These are phyloP conservation scores for Rhodinocichla rosea DNA, from an alignment of 2,113 vertebrate genomes.

Conservation along the genomic window DNA sequence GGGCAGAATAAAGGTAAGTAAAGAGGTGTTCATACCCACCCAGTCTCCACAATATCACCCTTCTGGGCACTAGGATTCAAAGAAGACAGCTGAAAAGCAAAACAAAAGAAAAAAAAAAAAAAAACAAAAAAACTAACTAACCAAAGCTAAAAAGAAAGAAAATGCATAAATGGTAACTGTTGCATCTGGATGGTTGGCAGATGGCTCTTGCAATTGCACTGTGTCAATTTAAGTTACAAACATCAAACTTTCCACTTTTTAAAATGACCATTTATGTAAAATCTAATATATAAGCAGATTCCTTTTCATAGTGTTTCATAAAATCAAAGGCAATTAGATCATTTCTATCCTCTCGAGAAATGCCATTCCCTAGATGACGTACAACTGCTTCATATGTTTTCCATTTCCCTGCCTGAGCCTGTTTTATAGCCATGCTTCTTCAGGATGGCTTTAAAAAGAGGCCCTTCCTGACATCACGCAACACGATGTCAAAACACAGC, in stretches of 20 bases:
- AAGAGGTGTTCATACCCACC: background rate
- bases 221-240: conserved; percentile 11
- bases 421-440: conserved; percentile 74
- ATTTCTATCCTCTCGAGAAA: conserved; percentile 48
- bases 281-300: conserved; percentile 30
- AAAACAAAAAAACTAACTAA: background rate
- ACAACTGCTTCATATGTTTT: conserved; percentile 68
- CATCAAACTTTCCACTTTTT: conserved; percentile 24
- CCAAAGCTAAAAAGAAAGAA: background rate
- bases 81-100: background rate
- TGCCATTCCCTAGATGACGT: conserved; percentile 46
- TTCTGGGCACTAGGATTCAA: background rate
- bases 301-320: conserved; percentile 36
- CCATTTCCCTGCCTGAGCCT: conserved; percentile 65
- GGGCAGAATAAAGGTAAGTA: background rate
- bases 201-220: background rate
- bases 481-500: conserved; percentile 64
- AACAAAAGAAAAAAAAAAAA: background rate
- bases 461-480: conserved; percentile 64
- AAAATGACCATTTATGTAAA: conserved; percentile 34
- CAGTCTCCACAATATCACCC: background rate
- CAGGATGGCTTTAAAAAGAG: conserved; percentile 67
- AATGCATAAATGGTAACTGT: background rate
- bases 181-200: background rate
- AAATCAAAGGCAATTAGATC: conserved; percentile 51